Base-by-base conservation (phyloP, 2,113 vertebrate genomes). In the Urocitellus parryii region DNA sequence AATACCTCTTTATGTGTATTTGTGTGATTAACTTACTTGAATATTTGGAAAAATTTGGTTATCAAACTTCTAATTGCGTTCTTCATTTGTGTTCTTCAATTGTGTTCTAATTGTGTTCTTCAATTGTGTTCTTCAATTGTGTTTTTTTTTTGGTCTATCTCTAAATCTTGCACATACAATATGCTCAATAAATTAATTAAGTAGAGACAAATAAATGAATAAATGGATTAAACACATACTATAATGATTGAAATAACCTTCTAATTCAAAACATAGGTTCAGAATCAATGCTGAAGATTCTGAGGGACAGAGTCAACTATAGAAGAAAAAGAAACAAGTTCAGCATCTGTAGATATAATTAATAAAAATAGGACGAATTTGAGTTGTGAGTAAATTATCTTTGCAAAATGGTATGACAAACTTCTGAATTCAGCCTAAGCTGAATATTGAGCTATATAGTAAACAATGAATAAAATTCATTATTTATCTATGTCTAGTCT, bases 401-500 rank as follows among this genome's bases (percentile, higher is more conserved):
- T 93, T 56, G 42, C 5, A 80, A 95, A 85, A 85, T 87, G 24
- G 9, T 32, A 51, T 1, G 34, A 29, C 37, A 89, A 87, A 61
- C 65, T 34, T 93, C 17, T 83, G 29, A 70, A 85, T 82, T 81
- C 13, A 58, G 48, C 14, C n/a, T 16, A 56, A 48, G 25, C 63
- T 83, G 25, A 95, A 80, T 89, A 84, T 58, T 94, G 77, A 96
- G 16, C 27, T 88, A 81, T 11, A 42, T 4, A 58, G 37, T 81
- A 88, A 95, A 74, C 53, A 81, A 79, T 34, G 32, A 96, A 77
- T 87, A 45, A 79, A 92, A 24, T 83, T 92, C 25, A 58, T 85
- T 96, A 72, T 11, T 18, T 98, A 96, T 97, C 94, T 97, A 90
- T 97, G 88, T 97, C 93, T 97, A 97, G 96, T 74, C 88, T 97